These are phyloP conservation scores for Eulemur albifrons DNA, from an alignment of 2,797 vertebrate genomes.

Conservation along the genomic window DNA sequence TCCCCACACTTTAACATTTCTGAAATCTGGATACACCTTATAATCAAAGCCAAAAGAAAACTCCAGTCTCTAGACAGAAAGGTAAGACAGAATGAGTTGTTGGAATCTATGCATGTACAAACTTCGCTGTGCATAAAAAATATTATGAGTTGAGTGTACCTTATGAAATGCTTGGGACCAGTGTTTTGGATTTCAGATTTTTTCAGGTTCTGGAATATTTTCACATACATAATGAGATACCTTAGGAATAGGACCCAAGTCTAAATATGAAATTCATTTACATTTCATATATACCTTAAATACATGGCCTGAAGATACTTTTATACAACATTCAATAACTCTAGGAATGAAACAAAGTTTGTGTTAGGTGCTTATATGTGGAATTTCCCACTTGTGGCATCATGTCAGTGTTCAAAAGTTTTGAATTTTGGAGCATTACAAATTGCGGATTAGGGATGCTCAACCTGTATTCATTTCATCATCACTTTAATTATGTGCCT, in stretches of 20 bases:
- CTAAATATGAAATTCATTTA: background rate
- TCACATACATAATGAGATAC: background rate
- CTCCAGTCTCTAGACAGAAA: background rate
- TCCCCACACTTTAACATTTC: background rate
- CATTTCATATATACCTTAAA: background rate
- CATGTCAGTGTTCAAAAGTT: background rate
- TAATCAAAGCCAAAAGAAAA: slow-evolving; percentile 17
- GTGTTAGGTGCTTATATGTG: background rate
- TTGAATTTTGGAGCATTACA: background rate
- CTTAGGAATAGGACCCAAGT: background rate
- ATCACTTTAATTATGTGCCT: background rate
- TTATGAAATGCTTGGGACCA: background rate
- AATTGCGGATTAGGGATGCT: background rate
- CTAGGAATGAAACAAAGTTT: background rate
- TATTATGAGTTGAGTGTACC: background rate
- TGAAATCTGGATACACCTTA: background rate
- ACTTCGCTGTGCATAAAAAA: background rate
- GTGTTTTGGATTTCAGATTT: background rate
- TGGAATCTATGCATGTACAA: background rate
- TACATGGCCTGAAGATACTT: background rate
- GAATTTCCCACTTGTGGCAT: background rate
- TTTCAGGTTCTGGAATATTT: background rate
- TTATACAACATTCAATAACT: background rate
- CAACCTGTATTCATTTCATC: background rate
- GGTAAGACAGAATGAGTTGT: background rate